These are phyloP conservation scores for Mirza zaza DNA, from an alignment of 2,113 vertebrate species.

Conservation along the genomic window DNA sequence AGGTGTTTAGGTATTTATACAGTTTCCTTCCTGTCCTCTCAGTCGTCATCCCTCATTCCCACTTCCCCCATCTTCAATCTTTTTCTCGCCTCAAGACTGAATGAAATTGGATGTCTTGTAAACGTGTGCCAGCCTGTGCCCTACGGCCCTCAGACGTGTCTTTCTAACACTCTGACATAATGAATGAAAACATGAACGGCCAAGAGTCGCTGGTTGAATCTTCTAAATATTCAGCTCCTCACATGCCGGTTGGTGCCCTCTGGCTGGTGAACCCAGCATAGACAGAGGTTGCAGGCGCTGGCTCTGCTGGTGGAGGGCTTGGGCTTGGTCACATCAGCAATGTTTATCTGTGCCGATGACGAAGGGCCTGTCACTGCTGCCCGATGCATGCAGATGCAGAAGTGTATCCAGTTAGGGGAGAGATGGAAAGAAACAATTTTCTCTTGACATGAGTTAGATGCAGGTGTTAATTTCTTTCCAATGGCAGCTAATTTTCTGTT, in stretches of 20 bases:
- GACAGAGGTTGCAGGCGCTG: not conserved
- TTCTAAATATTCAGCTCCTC: not conserved
- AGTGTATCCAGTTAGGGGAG: not conserved
- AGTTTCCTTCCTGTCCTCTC: not conserved
- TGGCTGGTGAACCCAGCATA: not conserved
- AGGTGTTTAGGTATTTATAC: not conserved
- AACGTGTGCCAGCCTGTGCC: not conserved
- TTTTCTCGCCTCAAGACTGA: not conserved
- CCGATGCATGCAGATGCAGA: not conserved
- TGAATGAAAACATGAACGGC: not conserved
- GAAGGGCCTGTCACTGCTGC: not conserved
- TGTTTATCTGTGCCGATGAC: not conserved
- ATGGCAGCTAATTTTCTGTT: slow-evolving; percentile 57
- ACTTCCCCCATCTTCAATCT: not conserved
- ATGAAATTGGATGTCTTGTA: not conserved
- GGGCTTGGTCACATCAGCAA: slow-evolving; percentile 24
- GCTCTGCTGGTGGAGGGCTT: not conserved
- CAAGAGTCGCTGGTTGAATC: not conserved
- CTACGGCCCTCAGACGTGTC: not conserved
- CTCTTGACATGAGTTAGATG: slow-evolving; percentile 40
- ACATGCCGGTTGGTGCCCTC: accelerated
- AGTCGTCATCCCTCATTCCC: accelerated
- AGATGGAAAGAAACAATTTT: slow-evolving; percentile 15
- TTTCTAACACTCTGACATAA: not conserved
- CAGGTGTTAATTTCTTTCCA: slow-evolving; percentile 59